These are phyloP conservation scores for Scaptomyza montana DNA, from an alignment of 1,140 invertebrate species.

Conservation along the genomic window DNA sequence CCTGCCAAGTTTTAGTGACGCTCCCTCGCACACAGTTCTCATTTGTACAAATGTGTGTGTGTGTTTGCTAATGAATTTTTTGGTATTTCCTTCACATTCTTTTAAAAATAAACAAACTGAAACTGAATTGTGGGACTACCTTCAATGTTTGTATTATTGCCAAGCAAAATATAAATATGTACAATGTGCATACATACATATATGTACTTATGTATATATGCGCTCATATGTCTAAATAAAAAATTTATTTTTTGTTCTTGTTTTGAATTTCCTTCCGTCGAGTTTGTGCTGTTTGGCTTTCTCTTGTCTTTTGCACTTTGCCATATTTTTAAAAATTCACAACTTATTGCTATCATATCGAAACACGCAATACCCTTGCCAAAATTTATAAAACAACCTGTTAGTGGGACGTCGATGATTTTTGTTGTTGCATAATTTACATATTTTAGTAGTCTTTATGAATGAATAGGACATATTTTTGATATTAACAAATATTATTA, in stretches of 20 bases:
- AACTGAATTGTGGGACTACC: slow-evolving; percentile 19
- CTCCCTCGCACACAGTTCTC: background rate
- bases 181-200: slow-evolving; percentile 2
- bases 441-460: no score
- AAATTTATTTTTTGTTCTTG: slow-evolving; percentile 10
- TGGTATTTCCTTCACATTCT: slow-evolving; percentile 46
- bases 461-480: no score
- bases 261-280: slow-evolving; percentile 18
- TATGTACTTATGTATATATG: no score
- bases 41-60: background rate
- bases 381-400: background rate
- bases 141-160: slow-evolving; percentile 44
- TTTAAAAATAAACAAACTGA: slow-evolving; percentile 46
- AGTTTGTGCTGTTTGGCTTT: background rate
- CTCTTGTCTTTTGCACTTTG: slow-evolving; percentile 10
- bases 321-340: background rate
- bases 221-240: slow-evolving; percentile 12
- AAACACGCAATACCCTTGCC: background rate
- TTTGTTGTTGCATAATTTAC: no score
- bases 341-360: background rate
- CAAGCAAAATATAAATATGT: slow-evolving; percentile 41
- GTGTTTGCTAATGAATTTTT: slow-evolving; percentile 38
- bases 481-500: no score
- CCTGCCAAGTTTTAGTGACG: slow-evolving; percentile 52
- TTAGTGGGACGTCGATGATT: background rate